These are phyloP conservation scores for Papilio xuthus DNA, from an alignment of 1,140 invertebrate genomes.

Conservation along the genomic window DNA sequence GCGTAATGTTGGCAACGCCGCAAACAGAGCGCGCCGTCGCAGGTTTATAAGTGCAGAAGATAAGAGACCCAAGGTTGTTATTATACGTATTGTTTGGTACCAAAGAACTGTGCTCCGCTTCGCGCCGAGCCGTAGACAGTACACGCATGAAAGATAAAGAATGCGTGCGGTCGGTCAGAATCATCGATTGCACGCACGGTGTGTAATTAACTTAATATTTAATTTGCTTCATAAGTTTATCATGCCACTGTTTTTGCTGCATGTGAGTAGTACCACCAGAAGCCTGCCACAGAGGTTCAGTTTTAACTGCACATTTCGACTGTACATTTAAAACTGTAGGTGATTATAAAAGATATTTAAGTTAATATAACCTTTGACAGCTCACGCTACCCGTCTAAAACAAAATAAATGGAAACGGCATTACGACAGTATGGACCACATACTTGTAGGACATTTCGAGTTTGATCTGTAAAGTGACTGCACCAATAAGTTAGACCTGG, in stretches of 20 bases:
- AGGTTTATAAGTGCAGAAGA: constrained; percentile 56
- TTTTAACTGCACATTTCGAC: too few species aligned
- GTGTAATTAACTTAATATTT: background rate
- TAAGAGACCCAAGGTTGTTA: constrained; percentile 79
- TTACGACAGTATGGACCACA: too few species aligned
- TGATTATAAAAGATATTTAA: too few species aligned
- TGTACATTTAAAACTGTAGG: too few species aligned
- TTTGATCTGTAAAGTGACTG: too few species aligned
- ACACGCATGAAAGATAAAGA: constrained; percentile 47
- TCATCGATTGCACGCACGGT: background rate
- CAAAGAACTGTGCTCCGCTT: constrained; percentile 50
- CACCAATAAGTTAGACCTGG: too few species aligned
- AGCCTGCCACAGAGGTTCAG: too few species aligned
- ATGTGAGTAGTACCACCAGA: too few species aligned
- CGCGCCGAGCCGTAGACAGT: constrained; percentile 45
- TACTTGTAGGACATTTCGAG: too few species aligned
- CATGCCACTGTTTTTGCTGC: background rate
- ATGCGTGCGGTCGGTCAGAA: background rate
- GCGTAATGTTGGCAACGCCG: constrained; percentile 75
- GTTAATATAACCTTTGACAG: too few species aligned
- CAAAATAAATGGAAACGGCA: too few species aligned
- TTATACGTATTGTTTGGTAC: constrained; percentile 63
- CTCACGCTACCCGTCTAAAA: too few species aligned
- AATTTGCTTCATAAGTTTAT: background rate
- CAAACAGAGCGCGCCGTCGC: constrained; percentile 57